Evolutionary conservation across 2,113 vertebrate genomes (phyloP), one percentile per base, ranked within the genome.

Genomic region (Epinephelus lanceolatus): DNA sequence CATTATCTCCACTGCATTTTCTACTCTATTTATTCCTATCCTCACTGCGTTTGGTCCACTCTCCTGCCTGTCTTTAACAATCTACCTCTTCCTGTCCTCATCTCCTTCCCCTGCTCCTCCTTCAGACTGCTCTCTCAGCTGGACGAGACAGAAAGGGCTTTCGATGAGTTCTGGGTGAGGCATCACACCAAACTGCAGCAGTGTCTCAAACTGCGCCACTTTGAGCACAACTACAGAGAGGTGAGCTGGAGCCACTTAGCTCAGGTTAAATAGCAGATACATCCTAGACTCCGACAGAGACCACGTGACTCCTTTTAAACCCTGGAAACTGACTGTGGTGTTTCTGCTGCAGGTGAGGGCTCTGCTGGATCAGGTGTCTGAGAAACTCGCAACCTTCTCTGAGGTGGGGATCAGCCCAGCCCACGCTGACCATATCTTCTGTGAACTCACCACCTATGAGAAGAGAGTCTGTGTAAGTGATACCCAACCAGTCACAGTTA

Each of bases 161-260:
- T 99, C 71, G 98, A 99, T 77, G 97, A 98, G 89, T 99, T 99
- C 93, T 99, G 98, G 98, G 91, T 95, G 25, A 96, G 97, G 75
- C 98, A 99, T 86, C 96, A 98, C 75, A 96, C 96, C 90, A 99
- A 99, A 83, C 95, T 99, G 71, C 95, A 98, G 70, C 98, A 99
- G 88, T 99, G 98, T 87, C 94, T 99, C 78, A 95, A 92, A 66
- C 96, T 99, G 47, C 95, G 98, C 62, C 95, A 97, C 90, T 99
- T 99, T 85, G 98, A 99, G 93, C 96, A 98, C 78, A 95, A 95
- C 91, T 99, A 97, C 93, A 96, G 96, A 86, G 98, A 99, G 97
- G 98, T 99, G 91, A 95, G 96, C 59, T 11, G n/a, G 21, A 67
- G 57, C n/a, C 73, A 0, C 27, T 21, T 3, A 3, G n/a, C 17